Conservation (phyloP, 2,888 invertebrate species). For the Drosophila atroscutellata region DNA sequence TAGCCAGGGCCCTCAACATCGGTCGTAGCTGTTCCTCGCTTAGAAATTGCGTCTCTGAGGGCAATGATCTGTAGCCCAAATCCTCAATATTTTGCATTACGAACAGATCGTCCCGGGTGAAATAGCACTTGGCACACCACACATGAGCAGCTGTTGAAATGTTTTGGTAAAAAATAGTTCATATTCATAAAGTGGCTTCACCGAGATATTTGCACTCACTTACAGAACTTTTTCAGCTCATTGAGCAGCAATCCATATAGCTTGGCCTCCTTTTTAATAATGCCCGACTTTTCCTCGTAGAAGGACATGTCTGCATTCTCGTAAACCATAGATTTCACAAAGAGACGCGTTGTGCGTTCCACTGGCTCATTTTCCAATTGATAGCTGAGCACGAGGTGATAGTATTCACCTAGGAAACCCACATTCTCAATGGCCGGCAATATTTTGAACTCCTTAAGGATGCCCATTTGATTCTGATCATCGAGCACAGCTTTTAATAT, state of each 20-base stretch:
- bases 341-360: constrained; percentile 54
- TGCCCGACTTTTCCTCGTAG: constrained; percentile 57
- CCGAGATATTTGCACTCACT: constrained; percentile 39
- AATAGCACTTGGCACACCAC: constrained; percentile 83
- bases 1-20: constrained; percentile 82
- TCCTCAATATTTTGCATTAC: constrained; percentile 84
- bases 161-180: background rate
- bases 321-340: constrained; percentile 75
- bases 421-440: constrained; percentile 65
- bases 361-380: constrained; percentile 44
- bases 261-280: constrained; percentile 72
- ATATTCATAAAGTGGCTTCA: no score
- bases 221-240: constrained; percentile 69
- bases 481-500: constrained; percentile 63
- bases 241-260: constrained; percentile 70
- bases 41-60: constrained; percentile 56
- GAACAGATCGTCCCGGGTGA: constrained; percentile 79
- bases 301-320: constrained; percentile 59
- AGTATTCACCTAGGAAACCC: constrained; percentile 81
- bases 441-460: constrained; percentile 54
- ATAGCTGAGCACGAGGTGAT: constrained; percentile 68
- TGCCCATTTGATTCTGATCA: constrained; percentile 46
- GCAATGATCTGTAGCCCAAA: constrained; percentile 64
- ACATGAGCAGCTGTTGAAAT: constrained; percentile 56
- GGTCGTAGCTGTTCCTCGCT: constrained; percentile 79